A percentile compares a stretch with the other conserved stretches of the same genome.
Evolutionary conservation across 2,888 invertebrate genomes (phyloP).

Genomic region (Petrophora chlorosata): DNA sequence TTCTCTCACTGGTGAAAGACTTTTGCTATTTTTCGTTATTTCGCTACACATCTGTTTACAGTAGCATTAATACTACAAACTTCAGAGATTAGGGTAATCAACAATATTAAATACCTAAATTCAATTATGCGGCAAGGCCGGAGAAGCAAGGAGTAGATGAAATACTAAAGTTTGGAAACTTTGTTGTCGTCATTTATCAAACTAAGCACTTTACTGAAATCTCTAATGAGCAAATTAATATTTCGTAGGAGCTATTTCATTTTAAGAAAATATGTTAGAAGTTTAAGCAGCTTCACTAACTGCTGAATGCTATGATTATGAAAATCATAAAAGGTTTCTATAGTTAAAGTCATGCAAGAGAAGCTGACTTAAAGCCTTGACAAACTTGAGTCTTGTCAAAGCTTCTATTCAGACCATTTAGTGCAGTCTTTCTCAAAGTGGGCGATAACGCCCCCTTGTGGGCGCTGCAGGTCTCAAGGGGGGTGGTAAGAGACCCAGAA

Average conservation of each 20-base stretch:
- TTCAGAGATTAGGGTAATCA: conserved; percentile 39
- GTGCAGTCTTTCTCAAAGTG: too few species aligned
- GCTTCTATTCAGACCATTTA: too few species aligned
- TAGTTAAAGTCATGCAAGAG: too few species aligned
- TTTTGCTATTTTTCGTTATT: too few species aligned
- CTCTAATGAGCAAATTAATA: conserved; percentile 25
- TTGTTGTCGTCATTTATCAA: conserved; percentile 37
- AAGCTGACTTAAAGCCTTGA: too few species aligned
- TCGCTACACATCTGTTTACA: conserved; percentile 21
- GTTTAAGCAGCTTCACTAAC: conserved; percentile 6
- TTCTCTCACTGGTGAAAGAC: too few species aligned
- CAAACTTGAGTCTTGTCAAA: too few species aligned
- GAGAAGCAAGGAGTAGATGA: conserved; percentile 36
- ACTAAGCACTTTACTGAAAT: conserved; percentile 29
- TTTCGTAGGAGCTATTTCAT: conserved; percentile 10
- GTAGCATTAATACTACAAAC: conserved; percentile 26
- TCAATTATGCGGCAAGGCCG: conserved; percentile 35
- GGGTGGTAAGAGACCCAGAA: too few species aligned
- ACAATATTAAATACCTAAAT: conserved; percentile 39
- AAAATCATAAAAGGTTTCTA: background rate
- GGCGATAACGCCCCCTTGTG: too few species aligned
- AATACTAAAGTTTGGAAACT: conserved; percentile 38
- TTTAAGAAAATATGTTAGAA: background rate
- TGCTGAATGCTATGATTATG: conserved; percentile 4
- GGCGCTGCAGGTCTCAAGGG: too few species aligned